Base-by-base conservation (phyloP, 2,113 vertebrate genomes). In the Lanius ludovicianus region DNA sequence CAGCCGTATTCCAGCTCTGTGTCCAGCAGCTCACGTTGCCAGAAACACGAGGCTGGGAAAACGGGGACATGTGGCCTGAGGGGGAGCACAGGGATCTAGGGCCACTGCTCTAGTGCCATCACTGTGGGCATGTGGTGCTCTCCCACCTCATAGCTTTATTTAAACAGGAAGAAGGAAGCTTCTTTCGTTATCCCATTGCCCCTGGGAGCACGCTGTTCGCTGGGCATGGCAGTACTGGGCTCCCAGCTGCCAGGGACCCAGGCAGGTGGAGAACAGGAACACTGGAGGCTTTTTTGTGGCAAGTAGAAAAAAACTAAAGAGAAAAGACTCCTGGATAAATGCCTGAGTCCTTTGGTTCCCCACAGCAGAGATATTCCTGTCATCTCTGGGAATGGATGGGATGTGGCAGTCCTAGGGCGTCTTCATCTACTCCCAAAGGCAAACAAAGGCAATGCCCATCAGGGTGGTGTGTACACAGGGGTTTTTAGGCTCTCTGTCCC, bases 1-100 rank as follows among this genome's bases (percentile, higher is more conserved):
- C 64, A 91, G 85, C 78, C 68, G 44, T 69, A 95, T 90, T 63
- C 68, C 79, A 53, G 42, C 23, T 77, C n/a, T 86, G 44, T 37
- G 52, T 84, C 92, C 52, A 63, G 79, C 90, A 71, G 60, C 89
- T 96, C 18, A 10, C 15, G 15, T 22, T 73, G 62, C 9, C 30
- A 93, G 65, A 67, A 90, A 75, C 30, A 55, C 60, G 33, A 67
- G 23, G 20, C 46, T 69, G 33, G 27, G 64, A 56, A 50, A 77
- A 46, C 4, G 18, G n/a, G 28, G 80, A 53, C 50, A 39, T 0
- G 5, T 5, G 2, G 31, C 22, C 52, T 15, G 65, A 22, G 18
- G 47, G 28, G 23, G 35, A 75, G 19, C 28, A 3, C 47, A 23
- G 63, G 23, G 64, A 49, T 60, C 18, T 6, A 21, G 81, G n/a